Evolutionary conservation across 2,797 vertebrate species (phyloP), one percentile per base, ranked within the genome.

Genomic region (Anguilla megastoma): DNA sequence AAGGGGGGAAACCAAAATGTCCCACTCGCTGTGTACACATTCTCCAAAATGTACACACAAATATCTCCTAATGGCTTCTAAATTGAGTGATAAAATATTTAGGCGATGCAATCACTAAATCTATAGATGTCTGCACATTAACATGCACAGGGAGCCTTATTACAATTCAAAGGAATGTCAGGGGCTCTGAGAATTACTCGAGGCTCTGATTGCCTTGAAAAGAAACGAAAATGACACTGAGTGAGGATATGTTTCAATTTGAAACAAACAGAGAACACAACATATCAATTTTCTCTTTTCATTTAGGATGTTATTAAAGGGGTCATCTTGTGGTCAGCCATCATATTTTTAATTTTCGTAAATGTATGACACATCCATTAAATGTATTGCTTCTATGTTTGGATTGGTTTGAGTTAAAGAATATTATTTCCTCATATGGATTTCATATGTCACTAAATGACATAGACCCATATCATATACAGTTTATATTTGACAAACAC

Each of bases 71-170:
- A 82, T 82, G 79, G 79, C 45, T 82, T 82, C 45, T 82, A 82
- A 82, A 82, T 82, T 82, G 45, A 48, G 79, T 82, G 21, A 82
- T 82, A 82, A 82, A 82, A 82, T 82, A 82, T 82, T 82, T 82
- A 82, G 79, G 45, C 79, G 2, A 50, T 82, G 79, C 50, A 50
- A 50, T 82, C 45, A 21, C 41, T 82, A 82, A 82, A 82, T 82
- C 79, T 82, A 82, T 82, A 82, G 79, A 48, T 82, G 79, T 21
- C 27, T 21, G 45, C 45, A 48, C 79, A 82, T 82, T 82, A 82
- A 50, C 16, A 82, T 50, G 21, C 41, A 50, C 2, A 14, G 2
- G 41, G 41, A 50, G 79, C 79, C 79, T 82, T 45, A 82, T 82
- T 82, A 82, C 79, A 50, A 82, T 50, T 82, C 79, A 50, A 50